Conservation (phyloP, 92 coral and sea anemone species). For the Montipora capitata region DNA sequence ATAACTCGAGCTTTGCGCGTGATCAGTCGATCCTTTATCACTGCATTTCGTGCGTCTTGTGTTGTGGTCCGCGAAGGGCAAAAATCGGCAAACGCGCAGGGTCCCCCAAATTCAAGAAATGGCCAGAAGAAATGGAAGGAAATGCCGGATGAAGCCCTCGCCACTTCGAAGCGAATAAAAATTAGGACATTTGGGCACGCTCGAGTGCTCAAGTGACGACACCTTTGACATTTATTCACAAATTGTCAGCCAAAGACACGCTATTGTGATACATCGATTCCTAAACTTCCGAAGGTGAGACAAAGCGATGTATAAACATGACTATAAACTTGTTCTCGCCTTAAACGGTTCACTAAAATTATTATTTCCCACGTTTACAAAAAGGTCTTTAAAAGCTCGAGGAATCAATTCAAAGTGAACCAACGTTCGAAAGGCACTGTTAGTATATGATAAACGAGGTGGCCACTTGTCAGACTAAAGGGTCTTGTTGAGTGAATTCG, state of each 20-base stretch:
- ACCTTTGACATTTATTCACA: slow-evolving; percentile 51
- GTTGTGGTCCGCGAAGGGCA: not conserved
- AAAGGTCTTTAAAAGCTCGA: not conserved
- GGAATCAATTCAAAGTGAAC: slow-evolving; percentile 4
- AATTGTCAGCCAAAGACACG: slow-evolving; percentile 48
- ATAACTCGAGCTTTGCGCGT: not conserved
- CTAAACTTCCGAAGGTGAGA: slow-evolving; percentile 47
- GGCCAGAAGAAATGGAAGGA: not conserved
- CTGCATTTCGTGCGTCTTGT: not conserved
- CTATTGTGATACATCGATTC: slow-evolving; percentile 28
- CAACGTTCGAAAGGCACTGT: not conserved
- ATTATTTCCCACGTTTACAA: not conserved
- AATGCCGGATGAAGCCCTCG: not conserved
- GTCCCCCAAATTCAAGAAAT: not conserved
- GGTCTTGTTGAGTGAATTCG: not conserved
- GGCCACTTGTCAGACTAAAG: not conserved
- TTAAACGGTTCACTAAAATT: not conserved
- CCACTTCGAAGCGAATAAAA: not conserved
- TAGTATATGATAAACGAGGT: not conserved
- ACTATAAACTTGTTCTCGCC: slow-evolving; percentile 13
- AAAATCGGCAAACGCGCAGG: not conserved
- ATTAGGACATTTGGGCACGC: slow-evolving; percentile 48
- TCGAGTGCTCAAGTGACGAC: slow-evolving; percentile 57
- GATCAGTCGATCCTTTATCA: not conserved
- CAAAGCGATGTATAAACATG: slow-evolving; percentile 1